Percentiles rank a stretch among this genome's conserved stretches.
Evolutionary conservation across 2,888 invertebrate species (phyloP).

Genomic region (Anoplius nigerrimus): DNA sequence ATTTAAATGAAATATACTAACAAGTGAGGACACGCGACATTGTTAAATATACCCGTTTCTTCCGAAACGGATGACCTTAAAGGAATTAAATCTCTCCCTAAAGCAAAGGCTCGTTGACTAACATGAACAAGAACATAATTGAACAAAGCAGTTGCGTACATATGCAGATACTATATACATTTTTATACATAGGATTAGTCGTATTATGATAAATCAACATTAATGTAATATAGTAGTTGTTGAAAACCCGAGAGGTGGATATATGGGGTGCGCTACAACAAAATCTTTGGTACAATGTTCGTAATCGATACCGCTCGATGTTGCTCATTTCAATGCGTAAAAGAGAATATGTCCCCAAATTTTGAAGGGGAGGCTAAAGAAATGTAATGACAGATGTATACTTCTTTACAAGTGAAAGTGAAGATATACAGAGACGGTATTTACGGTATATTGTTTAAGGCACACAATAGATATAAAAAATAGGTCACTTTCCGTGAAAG

Average conservation of each 20-base stretch:
- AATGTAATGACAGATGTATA: too few species aligned
- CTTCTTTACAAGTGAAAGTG: too few species aligned
- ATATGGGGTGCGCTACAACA: slow-evolving; percentile 28
- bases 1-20: too few species aligned
- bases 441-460: too few species aligned
- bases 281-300: slow-evolving; percentile 72
- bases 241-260: neutral
- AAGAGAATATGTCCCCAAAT: too few species aligned
- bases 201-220: slow-evolving; percentile 21
- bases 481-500: neutral
- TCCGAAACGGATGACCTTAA: too few species aligned
- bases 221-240: neutral
- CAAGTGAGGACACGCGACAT: too few species aligned
- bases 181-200: slow-evolving; percentile 40
- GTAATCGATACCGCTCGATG: slow-evolving; percentile 60
- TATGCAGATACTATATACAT: slow-evolving; percentile 52
- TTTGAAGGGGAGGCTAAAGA: too few species aligned
- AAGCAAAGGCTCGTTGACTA: neutral
- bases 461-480: too few species aligned
- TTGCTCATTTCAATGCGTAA: too few species aligned
- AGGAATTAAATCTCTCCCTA: neutral
- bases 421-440: too few species aligned
- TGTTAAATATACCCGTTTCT: too few species aligned
- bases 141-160: slow-evolving; percentile 25
- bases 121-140: slow-evolving; percentile 24